phyloP scores from a whole-genome alignment of 2,888 invertebrate species.

The Anorthoa munda region DNA sequence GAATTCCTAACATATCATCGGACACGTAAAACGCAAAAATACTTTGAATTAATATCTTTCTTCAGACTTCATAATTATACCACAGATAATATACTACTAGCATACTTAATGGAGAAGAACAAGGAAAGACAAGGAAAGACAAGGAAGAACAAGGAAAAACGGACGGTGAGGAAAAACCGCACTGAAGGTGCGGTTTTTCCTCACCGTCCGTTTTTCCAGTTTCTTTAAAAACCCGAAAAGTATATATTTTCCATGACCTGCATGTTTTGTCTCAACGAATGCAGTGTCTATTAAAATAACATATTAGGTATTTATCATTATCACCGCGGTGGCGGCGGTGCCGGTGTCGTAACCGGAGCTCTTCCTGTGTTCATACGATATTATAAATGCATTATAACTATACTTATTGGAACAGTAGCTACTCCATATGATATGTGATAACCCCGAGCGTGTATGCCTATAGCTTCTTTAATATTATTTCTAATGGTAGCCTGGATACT shows the following conservation, averaged over 20 bases:
- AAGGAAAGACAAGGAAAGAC: too few species aligned
- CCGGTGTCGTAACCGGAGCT: conserved; percentile 63
- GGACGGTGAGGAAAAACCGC: too few species aligned
- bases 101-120: too few species aligned
- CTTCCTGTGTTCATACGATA: conserved; percentile 65
- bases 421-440: conserved; percentile 57
- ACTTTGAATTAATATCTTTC: too few species aligned
- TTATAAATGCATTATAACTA: conserved; percentile 59
- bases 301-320: conserved; percentile 50
- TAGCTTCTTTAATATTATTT: conserved; percentile 49
- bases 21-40: too few species aligned
- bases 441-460: conserved; percentile 53
- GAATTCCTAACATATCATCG: neutral
- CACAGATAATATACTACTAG: too few species aligned
- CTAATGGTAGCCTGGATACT: conserved; percentile 12
- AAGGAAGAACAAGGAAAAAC: too few species aligned
- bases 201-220: neutral
- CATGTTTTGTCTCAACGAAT: conserved; percentile 26
- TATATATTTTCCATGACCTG: neutral
- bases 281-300: conserved; percentile 31
- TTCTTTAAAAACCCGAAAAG: neutral
- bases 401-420: conserved; percentile 55
- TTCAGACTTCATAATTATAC: too few species aligned
- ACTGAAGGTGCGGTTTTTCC: neutral
- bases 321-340: conserved; percentile 23